Conservation (phyloP, 2,797 vertebrate species). For the Neosalanx taihuensis region DNA sequence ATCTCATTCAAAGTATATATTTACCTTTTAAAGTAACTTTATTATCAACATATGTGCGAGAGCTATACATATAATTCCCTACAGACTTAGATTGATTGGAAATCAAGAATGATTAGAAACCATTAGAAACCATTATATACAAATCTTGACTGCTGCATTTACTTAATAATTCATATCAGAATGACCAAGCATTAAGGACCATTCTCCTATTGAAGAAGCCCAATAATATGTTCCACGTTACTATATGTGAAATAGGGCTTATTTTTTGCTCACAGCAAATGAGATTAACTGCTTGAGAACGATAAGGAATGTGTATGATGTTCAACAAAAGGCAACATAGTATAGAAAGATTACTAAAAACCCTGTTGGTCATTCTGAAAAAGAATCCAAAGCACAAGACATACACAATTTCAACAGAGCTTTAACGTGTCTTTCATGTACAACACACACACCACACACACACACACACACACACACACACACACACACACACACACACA, state of each 20-base stretch:
- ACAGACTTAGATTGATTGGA: too few species aligned
- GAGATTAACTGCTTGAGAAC: slow-evolving; percentile 42
- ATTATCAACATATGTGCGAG: too few species aligned
- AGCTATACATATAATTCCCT: too few species aligned
- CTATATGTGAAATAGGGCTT: slow-evolving; percentile 21
- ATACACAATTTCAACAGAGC: background rate
- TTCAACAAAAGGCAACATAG: slow-evolving; percentile 14
- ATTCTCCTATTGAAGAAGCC: background rate
- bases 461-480: slow-evolving; percentile 4
- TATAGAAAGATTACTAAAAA: slow-evolving; percentile 40
- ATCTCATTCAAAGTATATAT: too few species aligned
- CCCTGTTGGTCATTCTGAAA: slow-evolving; percentile 21
- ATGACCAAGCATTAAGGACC: background rate
- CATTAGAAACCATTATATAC: too few species aligned
- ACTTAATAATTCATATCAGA: background rate
- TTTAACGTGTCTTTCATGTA: background rate
- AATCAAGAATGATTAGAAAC: too few species aligned
- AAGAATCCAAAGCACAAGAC: background rate
- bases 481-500: slow-evolving; percentile 3
- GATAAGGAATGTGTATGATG: slow-evolving; percentile 55
- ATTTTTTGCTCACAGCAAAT: slow-evolving; percentile 45
- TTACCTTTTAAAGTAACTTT: too few species aligned
- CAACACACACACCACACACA: background rate
- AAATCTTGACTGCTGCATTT: too few species aligned
- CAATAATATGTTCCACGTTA: slow-evolving; percentile 13